Conservation (phyloP, 2,797 vertebrate species). For the Muraenolepis orangiensis region DNA sequence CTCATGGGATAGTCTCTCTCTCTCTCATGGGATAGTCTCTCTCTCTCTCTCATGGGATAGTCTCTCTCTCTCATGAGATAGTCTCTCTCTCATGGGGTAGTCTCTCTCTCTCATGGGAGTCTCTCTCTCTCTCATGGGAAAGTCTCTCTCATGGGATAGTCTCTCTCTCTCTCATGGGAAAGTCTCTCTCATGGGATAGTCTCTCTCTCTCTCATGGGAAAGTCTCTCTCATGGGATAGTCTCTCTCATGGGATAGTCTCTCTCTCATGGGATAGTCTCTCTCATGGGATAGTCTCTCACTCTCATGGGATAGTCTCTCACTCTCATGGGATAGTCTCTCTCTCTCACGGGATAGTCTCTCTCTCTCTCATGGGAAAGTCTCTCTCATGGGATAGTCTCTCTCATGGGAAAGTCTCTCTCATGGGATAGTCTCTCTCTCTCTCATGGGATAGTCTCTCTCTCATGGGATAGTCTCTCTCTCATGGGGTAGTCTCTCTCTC, state of each 20-base stretch:
- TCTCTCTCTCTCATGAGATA: not conserved
- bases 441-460: not conserved
- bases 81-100: too few relatives aligned
- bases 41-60: too few relatives aligned
- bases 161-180: not conserved
- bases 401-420: conserved; percentile 82
- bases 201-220: not conserved
- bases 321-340: too few relatives aligned
- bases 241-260: not conserved
- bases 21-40: not conserved
- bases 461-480: not conserved
- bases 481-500: not conserved
- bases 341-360: not conserved
- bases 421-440: not conserved
- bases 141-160: too few relatives aligned
- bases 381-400: not conserved
- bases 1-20: too few relatives aligned
- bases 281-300: too few relatives aligned
- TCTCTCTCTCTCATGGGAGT: too few relatives aligned
- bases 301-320: not conserved
- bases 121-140: too few relatives aligned
- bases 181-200: not conserved
- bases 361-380: not conserved
- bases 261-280: not conserved
- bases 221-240: not conserved